These are phyloP conservation scores for Phaethornis superciliosus DNA, from an alignment of 2,113 vertebrate species.

Conservation along the genomic window DNA sequence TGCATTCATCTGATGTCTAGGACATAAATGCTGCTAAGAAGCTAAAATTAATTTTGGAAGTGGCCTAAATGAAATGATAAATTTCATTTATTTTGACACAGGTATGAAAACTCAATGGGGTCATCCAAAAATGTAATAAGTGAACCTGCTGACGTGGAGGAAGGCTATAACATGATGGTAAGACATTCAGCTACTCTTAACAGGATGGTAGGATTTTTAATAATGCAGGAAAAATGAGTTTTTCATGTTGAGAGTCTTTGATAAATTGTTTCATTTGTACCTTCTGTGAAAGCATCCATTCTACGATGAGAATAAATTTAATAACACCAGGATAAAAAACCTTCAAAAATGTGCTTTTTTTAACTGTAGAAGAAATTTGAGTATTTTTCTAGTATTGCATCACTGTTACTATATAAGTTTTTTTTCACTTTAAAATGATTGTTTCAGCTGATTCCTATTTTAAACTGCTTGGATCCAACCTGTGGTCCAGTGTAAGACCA, in stretches of 20 bases:
- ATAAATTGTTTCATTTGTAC: not conserved
- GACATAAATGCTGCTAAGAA: not conserved
- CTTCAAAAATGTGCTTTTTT: not conserved
- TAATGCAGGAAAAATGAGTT: not conserved
- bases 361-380: not conserved
- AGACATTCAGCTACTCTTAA: not conserved
- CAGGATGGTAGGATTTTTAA: not conserved
- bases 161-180: conserved; percentile 74
- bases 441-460: not conserved
- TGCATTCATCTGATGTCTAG: not conserved
- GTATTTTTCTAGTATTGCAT: not conserved
- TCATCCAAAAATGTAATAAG: conserved; percentile 62
- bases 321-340: not conserved
- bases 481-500: not conserved
- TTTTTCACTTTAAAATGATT: not conserved
- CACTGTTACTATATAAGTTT: accelerated
- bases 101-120: conserved; percentile 72
- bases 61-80: not conserved
- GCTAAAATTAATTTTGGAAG: conserved; percentile 11
- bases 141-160: conserved; percentile 61
- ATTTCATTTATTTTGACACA: conserved; percentile 56
- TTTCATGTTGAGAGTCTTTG: not conserved
- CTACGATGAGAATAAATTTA: not conserved
- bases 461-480: not conserved
- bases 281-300: not conserved